Percentiles rank a stretch among this genome's conserved stretches.
Conservation (phyloP, 2,888 invertebrate species). For the Pachliopta kotzebuea region DNA sequence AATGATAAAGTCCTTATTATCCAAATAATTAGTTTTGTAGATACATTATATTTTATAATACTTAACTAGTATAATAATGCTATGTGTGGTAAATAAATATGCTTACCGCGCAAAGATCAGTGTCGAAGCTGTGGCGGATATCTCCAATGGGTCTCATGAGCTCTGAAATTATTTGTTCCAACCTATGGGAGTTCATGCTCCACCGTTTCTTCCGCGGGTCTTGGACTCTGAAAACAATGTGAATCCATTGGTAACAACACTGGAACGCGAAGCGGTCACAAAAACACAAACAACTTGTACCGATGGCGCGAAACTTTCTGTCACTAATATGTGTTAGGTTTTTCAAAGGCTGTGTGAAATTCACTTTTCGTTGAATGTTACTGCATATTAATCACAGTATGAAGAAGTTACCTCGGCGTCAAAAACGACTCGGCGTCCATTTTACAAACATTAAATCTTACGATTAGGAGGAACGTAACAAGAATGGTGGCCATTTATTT, state of each 20-base stretch:
- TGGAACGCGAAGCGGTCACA: constrained; percentile 50
- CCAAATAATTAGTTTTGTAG: too few relatives aligned
- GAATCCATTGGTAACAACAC: constrained; percentile 63
- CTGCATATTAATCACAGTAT: constrained; percentile 19
- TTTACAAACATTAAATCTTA: constrained; percentile 66
- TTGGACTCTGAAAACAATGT: constrained; percentile 62
- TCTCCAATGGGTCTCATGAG: constrained; percentile 70
- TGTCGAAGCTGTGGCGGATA: constrained; percentile 66
- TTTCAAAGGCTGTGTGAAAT: constrained; percentile 37
- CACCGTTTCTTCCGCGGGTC: constrained; percentile 60
- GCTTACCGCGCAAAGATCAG: constrained; percentile 69
- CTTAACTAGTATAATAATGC: too few relatives aligned
- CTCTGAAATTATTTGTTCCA: constrained; percentile 71
- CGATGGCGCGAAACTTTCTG: constrained; percentile 73
- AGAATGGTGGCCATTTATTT: constrained; percentile 79
- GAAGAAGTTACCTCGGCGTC: constrained; percentile 52
- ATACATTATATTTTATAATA: too few relatives aligned
- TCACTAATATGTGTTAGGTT: constrained; percentile 60
- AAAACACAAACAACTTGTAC: constrained; percentile 39
- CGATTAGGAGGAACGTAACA: constrained; percentile 71
- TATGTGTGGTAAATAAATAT: too few relatives aligned
- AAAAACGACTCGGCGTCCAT: constrained; percentile 69
- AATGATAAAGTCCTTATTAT: too few relatives aligned
- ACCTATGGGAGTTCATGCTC: constrained; percentile 71
- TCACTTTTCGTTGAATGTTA: constrained; percentile 19